Conservation (phyloP, 2,888 invertebrate genomes). For the Cheilosia grossa region DNA sequence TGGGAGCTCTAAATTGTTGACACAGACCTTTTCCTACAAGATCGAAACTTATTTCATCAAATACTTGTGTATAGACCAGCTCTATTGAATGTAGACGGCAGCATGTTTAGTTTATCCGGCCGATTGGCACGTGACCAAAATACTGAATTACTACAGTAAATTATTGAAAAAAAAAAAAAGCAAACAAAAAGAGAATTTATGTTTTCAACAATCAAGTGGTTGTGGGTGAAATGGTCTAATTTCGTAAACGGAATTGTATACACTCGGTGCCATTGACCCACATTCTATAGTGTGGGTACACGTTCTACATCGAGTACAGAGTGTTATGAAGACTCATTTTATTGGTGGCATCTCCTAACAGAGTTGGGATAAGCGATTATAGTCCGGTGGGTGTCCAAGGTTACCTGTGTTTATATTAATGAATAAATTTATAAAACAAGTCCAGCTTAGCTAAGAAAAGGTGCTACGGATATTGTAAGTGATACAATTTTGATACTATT, state of each 20-base stretch:
- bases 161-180: background rate
- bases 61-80: background rate
- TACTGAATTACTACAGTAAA: conserved; percentile 6
- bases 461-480: too few relatives aligned
- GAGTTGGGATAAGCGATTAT: too few relatives aligned
- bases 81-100: background rate
- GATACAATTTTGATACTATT: too few relatives aligned
- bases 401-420: too few relatives aligned
- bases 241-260: conserved; percentile 6
- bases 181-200: background rate
- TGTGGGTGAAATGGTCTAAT: conserved; percentile 1
- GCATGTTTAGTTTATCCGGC: background rate
- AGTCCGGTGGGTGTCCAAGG: too few relatives aligned
- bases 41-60: conserved; percentile 9
- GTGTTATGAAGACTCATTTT: too few relatives aligned
- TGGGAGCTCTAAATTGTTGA: conserved; percentile 11
- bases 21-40: conserved; percentile 20
- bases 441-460: too few relatives aligned
- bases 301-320: background rate
- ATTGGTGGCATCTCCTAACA: too few relatives aligned
- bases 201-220: background rate
- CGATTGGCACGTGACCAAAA: conserved; percentile 35
- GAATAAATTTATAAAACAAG: too few relatives aligned
- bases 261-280: background rate
- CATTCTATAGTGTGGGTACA: background rate